Percentiles rank a stretch among this genome's conserved stretches.
phyloP scores from a whole-genome alignment of 2,113 vertebrate species.

The Cebus imitator region DNA sequence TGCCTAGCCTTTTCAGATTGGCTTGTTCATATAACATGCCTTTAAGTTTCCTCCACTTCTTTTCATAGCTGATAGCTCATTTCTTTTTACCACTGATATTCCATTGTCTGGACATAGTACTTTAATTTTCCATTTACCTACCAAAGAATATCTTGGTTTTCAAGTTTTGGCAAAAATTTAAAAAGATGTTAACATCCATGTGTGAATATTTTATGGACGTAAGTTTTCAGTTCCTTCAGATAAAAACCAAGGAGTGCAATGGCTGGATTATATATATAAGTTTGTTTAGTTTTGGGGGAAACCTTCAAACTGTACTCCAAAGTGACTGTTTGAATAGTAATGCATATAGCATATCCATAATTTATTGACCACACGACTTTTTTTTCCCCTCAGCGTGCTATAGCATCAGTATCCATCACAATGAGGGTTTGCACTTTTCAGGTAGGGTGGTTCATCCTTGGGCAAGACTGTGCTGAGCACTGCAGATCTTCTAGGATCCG shows the following conservation, averaged over 20 bases:
- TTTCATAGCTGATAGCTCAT: background rate
- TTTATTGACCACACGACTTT: background rate
- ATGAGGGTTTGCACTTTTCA: background rate
- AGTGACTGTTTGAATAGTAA: background rate
- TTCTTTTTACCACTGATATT: background rate
- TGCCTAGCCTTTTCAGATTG: fast-evolving
- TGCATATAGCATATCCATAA: fast-evolving
- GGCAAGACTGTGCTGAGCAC: too few species aligned
- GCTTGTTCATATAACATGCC: background rate
- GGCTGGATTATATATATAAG: background rate
- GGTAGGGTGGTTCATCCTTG: background rate
- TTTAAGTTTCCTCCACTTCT: background rate
- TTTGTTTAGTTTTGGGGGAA: background rate
- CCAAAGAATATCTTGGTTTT: background rate
- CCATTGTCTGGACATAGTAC: too few species aligned
- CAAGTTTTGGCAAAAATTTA: background rate
- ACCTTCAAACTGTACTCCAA: background rate
- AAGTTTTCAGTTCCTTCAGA: background rate
- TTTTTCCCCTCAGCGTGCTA: too few species aligned
- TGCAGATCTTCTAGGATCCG: background rate
- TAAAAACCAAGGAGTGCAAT: background rate
- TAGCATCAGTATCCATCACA: background rate
- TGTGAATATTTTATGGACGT: background rate
- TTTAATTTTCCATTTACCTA: background rate
- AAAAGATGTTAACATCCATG: background rate